Evolutionary conservation across 2,797 vertebrate genomes (phyloP), one percentile per base, ranked within the genome.

Genomic region (Schizopygopsis malacanthus): DNA sequence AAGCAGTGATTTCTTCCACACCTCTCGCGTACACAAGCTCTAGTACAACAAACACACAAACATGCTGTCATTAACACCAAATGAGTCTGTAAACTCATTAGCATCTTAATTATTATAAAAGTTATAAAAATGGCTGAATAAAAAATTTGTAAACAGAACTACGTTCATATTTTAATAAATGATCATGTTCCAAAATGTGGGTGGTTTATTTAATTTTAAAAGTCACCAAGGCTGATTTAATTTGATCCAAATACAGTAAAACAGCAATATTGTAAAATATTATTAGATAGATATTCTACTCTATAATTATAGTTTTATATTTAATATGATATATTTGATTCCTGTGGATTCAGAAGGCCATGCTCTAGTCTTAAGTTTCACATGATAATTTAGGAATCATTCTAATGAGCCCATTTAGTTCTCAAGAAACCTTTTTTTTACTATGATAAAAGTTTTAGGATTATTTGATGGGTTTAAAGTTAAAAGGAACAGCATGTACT

Each of bases 41-140:
- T 69, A 25, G 41, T 16, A 71, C 50, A 39, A 28, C 25, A 73
- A 84, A 81, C 45, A 84, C 28, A 78, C 18, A 63, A 54, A 78
- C 52, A 81, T 61, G 75, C 25, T 45, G 54, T 22, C 13, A 54
- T 65, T 72, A 75, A 43, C 65, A 84, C 39, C 18, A 67, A 12
- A 59, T 79, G 75, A 73, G 63, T 81, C 12, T 80, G 25, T 54
- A 28, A 50, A 47, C 61, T 52, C 11, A 39, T 84, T 6, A 39
- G 37, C 18, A 37, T 41, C 61, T 80, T 15, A 71, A 33, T 39
- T 77, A 61, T 52, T 25, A 67, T 45, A 65, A 5, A 69, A 56
- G 47, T n/a, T 45, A 76, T 4, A 56, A 20, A 39, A 76, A n/a
- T n/a, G 75, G 33, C 25, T 86, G 0, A 20, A 45, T 37, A 37